These are phyloP conservation scores for Blastomussa wellsi DNA, from an alignment of 92 coral and sea anemone genomes.

Conservation along the genomic window DNA sequence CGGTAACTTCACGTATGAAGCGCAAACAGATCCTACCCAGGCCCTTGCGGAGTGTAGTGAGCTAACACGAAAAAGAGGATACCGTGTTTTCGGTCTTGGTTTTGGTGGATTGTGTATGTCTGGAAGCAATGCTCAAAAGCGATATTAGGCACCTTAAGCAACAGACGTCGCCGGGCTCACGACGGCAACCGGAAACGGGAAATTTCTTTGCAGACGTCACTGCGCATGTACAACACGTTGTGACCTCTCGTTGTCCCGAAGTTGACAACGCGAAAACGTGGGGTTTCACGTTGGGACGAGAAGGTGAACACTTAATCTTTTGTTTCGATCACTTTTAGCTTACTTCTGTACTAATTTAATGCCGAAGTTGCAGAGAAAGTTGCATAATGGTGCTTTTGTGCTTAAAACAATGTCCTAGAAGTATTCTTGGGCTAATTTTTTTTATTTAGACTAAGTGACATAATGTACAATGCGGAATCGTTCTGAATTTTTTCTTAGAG, in stretches of 20 bases:
- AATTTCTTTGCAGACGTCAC: constrained; percentile 21
- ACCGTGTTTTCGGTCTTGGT: constrained; percentile 54
- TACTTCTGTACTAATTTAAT: constrained; percentile 24
- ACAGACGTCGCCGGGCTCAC: not conserved
- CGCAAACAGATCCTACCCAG: constrained; percentile 9
- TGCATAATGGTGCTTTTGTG: no score
- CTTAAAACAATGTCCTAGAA: no score
- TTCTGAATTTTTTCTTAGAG: no score
- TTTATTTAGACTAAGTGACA: no score
- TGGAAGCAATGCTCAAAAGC: constrained; percentile 33
- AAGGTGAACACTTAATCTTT: constrained; percentile 34
- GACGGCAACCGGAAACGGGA: constrained; percentile 16
- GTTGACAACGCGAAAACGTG: constrained; percentile 39
- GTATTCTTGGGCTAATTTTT: no score
- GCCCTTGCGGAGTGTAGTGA: constrained; percentile 27
- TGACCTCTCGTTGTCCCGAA: constrained; percentile 37
- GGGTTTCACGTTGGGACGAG: constrained; percentile 42
- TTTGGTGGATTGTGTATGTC: constrained; percentile 56
- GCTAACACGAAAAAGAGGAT: constrained; percentile 34
- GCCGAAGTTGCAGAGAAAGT: not conserved
- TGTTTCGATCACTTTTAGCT: constrained; percentile 30
- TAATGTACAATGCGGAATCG: no score
- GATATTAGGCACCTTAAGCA: not conserved
- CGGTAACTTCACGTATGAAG: constrained; percentile 32
- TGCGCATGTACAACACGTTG: constrained; percentile 43